Conservation (phyloP, 2,797 vertebrate species). For the Lacerta viridis region DNA sequence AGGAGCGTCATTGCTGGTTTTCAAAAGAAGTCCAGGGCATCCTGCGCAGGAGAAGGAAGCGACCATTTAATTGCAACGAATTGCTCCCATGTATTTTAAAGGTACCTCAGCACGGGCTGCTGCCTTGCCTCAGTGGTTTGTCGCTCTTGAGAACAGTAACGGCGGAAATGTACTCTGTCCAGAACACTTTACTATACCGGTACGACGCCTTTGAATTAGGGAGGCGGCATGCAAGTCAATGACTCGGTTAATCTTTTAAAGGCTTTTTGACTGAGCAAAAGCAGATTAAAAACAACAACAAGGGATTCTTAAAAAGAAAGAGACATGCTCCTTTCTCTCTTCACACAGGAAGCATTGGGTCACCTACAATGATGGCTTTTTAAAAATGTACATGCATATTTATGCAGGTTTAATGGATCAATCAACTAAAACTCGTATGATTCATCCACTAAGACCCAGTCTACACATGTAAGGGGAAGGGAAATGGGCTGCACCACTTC, state of each 20-base stretch:
- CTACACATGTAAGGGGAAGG: neutral
- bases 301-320: too few species aligned
- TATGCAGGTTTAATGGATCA: neutral
- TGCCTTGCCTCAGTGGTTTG: neutral
- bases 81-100: neutral
- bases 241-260: neutral
- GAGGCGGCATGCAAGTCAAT: neutral
- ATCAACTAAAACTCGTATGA: neutral
- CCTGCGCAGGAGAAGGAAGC: neutral
- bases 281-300: too few species aligned
- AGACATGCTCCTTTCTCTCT: too few species aligned
- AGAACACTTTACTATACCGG: neutral
- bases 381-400: neutral
- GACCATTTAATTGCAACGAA: neutral
- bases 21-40: neutral
- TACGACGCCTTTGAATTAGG: neutral
- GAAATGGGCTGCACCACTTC: too few species aligned
- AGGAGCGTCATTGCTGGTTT: neutral
- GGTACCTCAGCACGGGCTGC: neutral
- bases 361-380: neutral
- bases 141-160: neutral
- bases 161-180: neutral
- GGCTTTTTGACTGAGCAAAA: neutral
- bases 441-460: neutral
- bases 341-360: neutral